These are phyloP conservation scores for Euphonia xanthogaster DNA, from an alignment of 2,797 vertebrate species.

Conservation along the genomic window DNA sequence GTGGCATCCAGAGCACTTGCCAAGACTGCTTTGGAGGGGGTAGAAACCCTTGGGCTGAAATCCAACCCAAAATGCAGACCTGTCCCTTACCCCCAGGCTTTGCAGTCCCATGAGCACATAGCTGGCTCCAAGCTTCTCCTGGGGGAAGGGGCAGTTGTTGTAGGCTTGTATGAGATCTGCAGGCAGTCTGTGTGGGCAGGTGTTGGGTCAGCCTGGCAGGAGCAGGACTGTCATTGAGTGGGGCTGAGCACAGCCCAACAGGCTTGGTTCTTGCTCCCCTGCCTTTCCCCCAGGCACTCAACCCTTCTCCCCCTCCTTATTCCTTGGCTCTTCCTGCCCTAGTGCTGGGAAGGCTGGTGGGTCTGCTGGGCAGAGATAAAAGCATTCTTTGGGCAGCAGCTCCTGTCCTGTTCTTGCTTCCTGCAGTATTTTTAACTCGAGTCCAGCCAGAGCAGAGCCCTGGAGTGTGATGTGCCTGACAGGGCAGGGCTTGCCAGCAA, in stretches of 20 bases:
- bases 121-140: not conserved
- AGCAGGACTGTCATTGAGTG: not conserved
- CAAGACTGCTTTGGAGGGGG: not conserved
- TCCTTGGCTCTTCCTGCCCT: not conserved
- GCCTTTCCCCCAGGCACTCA: not conserved
- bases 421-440: constrained; percentile 43
- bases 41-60: not conserved
- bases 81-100: not conserved
- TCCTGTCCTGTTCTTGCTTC: not conserved
- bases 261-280: not conserved
- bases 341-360: not conserved
- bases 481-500: not conserved
- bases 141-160: not conserved
- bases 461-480: not conserved
- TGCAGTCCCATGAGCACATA: not conserved
- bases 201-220: not conserved
- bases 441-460: not conserved
- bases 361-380: constrained; percentile 57
- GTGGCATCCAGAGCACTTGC: not conserved
- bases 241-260: not conserved
- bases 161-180: not conserved
- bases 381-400: not conserved
- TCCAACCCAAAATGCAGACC: not conserved
- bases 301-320: not conserved
- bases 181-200: not conserved